Percentiles rank a stretch among this genome's conserved stretches.
These are phyloP conservation scores for Brachyrhaphis roseni DNA, from an alignment of 2,797 vertebrate genomes.

Conservation along the genomic window DNA sequence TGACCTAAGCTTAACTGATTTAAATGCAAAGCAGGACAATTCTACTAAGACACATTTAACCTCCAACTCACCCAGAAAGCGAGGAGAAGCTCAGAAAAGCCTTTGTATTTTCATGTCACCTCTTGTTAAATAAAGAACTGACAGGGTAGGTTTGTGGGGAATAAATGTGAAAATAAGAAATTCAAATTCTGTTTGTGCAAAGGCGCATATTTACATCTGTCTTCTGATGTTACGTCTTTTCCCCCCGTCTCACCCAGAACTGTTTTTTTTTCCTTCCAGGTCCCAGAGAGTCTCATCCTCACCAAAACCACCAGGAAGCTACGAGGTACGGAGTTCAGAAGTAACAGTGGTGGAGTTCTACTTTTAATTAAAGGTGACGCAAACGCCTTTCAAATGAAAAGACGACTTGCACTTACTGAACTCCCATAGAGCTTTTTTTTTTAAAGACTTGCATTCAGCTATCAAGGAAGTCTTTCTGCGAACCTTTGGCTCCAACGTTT, in stretches of 20 bases:
- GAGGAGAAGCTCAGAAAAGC: neutral
- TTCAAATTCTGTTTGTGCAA: neutral
- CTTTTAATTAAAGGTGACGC: slow-evolving; percentile 45
- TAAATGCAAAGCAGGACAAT: neutral
- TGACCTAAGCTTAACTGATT: neutral
- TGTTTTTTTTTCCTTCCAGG: slow-evolving; percentile 43
- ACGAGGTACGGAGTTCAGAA: slow-evolving; percentile 4
- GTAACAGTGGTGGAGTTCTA: slow-evolving; percentile 1
- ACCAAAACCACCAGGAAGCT: slow-evolving; percentile 22
- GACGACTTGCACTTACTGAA: slow-evolving; percentile 16
- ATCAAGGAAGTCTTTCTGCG: slow-evolving; percentile 16
- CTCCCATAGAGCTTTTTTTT: slow-evolving; percentile 39
- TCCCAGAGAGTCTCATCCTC: slow-evolving; percentile 15
- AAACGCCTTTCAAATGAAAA: slow-evolving; percentile 26
- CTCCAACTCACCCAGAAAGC: neutral
- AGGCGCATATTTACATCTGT: neutral
- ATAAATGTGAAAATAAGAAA: neutral
- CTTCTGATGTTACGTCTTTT: neutral
- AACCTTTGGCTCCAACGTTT: slow-evolving; percentile 7
- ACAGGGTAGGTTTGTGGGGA: neutral
- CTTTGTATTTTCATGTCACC: neutral
- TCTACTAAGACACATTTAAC: neutral
- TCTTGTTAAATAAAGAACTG: neutral
- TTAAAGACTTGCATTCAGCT: slow-evolving; percentile 26
- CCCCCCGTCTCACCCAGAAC: neutral